These are phyloP conservation scores for Enteromius trimaculatus DNA, from an alignment of 2,797 vertebrate species.

Conservation along the genomic window DNA sequence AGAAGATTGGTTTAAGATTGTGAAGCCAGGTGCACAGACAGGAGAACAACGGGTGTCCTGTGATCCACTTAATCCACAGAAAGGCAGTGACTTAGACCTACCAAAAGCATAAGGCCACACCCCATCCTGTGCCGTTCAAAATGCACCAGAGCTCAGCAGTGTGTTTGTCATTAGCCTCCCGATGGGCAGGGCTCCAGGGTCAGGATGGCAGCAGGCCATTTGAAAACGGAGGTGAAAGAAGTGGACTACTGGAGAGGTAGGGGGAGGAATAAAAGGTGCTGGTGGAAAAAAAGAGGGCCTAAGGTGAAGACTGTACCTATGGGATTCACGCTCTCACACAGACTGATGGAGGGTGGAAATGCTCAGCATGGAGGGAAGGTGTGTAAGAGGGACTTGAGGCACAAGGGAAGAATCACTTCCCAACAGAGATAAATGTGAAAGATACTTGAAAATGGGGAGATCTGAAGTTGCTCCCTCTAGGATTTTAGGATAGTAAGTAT, in stretches of 20 bases:
- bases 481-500: background rate
- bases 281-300: slow-evolving; percentile 21
- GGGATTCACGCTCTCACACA: background rate
- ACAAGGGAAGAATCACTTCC: background rate
- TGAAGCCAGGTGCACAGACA: slow-evolving; percentile 32
- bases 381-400: background rate
- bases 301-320: slow-evolving; percentile 16
- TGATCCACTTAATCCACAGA: slow-evolving; percentile 69
- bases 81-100: slow-evolving; percentile 64
- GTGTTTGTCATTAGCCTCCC: slow-evolving; percentile 75
- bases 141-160: slow-evolving; percentile 62
- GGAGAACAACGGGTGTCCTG: slow-evolving; percentile 28
- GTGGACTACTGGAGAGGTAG: background rate
- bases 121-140: slow-evolving; percentile 60
- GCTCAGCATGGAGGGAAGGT: background rate
- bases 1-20: slow-evolving; percentile 9
- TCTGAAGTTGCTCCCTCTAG: background rate
- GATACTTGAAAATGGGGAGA: background rate
- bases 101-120: slow-evolving; percentile 31
- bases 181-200: slow-evolving; percentile 63
- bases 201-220: slow-evolving; percentile 22
- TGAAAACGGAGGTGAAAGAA: background rate
- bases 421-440: background rate
- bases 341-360: slow-evolving; percentile 12
- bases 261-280: background rate